A percentile compares a stretch with the other conserved stretches of the same genome.
These are phyloP conservation scores for Graptemys geographica DNA, from an alignment of 2,797 vertebrate genomes.

Conservation along the genomic window DNA sequence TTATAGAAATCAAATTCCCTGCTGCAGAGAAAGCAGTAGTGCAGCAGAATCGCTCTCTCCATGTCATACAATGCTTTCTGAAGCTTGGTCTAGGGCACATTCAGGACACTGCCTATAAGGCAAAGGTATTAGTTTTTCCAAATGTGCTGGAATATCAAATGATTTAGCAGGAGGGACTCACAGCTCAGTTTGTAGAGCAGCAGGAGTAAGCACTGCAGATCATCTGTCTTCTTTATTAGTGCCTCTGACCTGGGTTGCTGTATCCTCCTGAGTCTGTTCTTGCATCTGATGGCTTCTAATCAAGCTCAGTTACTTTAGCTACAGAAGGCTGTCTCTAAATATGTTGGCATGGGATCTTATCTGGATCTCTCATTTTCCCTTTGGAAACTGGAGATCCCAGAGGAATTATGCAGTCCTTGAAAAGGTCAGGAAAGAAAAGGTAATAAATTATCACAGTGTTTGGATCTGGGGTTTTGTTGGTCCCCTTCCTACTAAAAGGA, in stretches of 20 bases:
- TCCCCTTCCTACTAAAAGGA: neutral
- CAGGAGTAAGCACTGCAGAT: neutral
- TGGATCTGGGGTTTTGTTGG: neutral
- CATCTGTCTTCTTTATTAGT: constrained; percentile 49
- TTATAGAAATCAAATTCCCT: neutral
- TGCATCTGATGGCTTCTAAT: constrained; percentile 32
- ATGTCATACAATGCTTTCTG: rapidly evolving
- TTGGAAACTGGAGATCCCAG: neutral
- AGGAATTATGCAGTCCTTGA: neutral
- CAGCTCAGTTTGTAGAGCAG: neutral
- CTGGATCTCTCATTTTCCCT: neutral
- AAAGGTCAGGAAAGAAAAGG: neutral
- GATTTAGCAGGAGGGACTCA: neutral
- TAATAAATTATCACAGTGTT: neutral
- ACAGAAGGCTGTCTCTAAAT: neutral
- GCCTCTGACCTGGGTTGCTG: constrained; percentile 35
- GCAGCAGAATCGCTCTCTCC: neutral
- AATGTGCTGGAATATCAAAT: neutral
- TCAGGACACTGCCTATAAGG: neutral
- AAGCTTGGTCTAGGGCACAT: rapidly evolving
- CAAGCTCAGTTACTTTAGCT: constrained; percentile 30
- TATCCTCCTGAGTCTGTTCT: constrained; percentile 33
- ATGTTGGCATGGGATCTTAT: neutral
- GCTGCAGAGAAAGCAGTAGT: neutral
- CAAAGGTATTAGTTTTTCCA: neutral